These are phyloP conservation scores for Geopemphigus sp. DNA, from an alignment of 1,140 invertebrate genomes.

Conservation along the genomic window DNA sequence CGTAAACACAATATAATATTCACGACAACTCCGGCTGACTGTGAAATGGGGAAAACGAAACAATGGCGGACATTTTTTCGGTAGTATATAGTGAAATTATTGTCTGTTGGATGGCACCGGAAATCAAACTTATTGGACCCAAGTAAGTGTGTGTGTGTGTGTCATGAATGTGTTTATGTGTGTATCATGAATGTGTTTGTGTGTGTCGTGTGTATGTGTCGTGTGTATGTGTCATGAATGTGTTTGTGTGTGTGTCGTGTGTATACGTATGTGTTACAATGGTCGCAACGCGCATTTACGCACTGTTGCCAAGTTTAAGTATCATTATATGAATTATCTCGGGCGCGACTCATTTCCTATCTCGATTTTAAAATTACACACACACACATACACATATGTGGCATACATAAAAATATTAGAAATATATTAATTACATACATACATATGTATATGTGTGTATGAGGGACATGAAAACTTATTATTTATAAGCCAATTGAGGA, in stretches of 20 bases:
- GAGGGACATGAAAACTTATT: neutral
- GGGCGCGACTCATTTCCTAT: constrained; percentile 39
- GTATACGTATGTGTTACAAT: constrained; percentile 16
- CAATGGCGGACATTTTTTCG: constrained; percentile 34
- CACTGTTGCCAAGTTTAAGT: constrained; percentile 28
- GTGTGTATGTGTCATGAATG: neutral
- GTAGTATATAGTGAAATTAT: constrained; percentile 19
- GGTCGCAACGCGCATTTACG: constrained; percentile 30
- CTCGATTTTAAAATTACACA: constrained; percentile 24
- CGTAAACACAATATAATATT: neutral
- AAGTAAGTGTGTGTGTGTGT: neutral
- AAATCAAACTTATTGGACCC: constrained; percentile 48
- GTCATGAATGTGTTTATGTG: neutral
- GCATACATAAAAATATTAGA: too few species aligned
- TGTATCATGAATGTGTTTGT: too few species aligned
- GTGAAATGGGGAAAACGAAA: constrained; percentile 22
- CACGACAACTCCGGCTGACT: neutral
- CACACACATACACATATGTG: neutral
- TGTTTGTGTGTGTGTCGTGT: neutral
- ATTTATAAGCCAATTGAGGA: too few species aligned
- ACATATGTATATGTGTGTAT: neutral
- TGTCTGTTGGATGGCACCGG: constrained; percentile 39
- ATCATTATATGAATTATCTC: constrained; percentile 49
- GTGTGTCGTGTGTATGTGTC: neutral
- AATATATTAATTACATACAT: neutral